Evolutionary conservation across 2,888 invertebrate species (phyloP), one percentile per base, ranked within the genome.

Genomic region (Pilophorus perplexus): DNA sequence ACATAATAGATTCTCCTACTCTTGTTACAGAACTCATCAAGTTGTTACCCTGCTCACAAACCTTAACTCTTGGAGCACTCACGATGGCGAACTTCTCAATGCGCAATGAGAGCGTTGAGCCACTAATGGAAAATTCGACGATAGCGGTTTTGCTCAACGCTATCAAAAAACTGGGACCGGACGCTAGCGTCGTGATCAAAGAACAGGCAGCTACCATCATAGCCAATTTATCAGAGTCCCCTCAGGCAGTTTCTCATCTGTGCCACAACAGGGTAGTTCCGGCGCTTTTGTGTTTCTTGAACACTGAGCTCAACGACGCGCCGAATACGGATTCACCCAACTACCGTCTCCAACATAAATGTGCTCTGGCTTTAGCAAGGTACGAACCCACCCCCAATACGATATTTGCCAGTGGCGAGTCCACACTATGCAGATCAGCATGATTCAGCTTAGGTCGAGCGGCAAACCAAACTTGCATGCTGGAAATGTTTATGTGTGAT

Each of bases 231-330:
- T 33, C 64, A 2, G 38, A 48, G 5, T 22, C 33, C 37, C 6
- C 20, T 37, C 37, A 64, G 37, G 40, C 40, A 14, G 22, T 48
- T 16, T 10, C 33, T 16, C 40, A 64, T 22, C 27, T 64, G 2
- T 64, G 64, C 27, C 27, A 64, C 33, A 50, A 48, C 38, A 12
- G 64, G 12, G 64, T 64, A n/a, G 50, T 64, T 1, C 64, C 64
- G 12, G 64, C 64, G 4, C 64, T 64, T 20, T 25, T 64, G 18
- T 64, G 64, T 37, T 64, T 64, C 16, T 33, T 64, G 12, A 64
- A 50, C 22, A 23, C 50, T 25, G 64, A 64, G 25, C 25, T 48
- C 23, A 12, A 22, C 10, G 40, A 40, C 25, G 14, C 20, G 10
- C 8, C n/a, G 16, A 14, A 18, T 16, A 4, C 50, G 12, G 64